Conservation (phyloP, 2,797 vertebrate genomes). For the Periparus ater region DNA sequence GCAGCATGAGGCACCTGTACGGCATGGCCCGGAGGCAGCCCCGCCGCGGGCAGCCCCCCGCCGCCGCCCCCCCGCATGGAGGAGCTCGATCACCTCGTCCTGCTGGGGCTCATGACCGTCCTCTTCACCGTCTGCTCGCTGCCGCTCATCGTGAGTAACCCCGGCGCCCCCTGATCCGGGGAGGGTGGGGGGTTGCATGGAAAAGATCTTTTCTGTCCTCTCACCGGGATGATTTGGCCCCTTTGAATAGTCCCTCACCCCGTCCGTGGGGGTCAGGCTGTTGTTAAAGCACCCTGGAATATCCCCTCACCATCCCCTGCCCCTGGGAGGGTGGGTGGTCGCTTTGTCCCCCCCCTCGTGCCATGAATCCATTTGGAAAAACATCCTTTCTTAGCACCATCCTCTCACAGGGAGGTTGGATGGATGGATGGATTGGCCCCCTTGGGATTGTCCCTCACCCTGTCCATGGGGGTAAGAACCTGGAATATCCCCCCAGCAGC, state of each 20-base stretch:
- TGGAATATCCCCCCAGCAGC: not conserved
- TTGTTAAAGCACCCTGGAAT: not conserved
- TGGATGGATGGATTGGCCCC: not conserved
- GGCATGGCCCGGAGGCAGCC: constrained; percentile 57
- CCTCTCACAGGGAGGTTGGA: not conserved
- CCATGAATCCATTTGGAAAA: not conserved
- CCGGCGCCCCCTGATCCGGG: fast-evolving
- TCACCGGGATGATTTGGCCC: not conserved
- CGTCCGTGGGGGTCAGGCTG: not conserved
- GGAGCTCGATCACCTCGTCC: constrained; percentile 89
- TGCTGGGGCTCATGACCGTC: constrained; percentile 89
- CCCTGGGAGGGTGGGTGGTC: fast-evolving
- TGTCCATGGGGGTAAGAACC: not conserved
- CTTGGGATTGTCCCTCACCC: not conserved
- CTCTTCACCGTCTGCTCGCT: constrained; percentile 90
- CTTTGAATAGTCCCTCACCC: fast-evolving
- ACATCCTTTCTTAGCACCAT: no score
- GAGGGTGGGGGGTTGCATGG: fast-evolving
- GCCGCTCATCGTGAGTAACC: constrained; percentile 88
- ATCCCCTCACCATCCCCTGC: not conserved
- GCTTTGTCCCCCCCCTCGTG: not conserved
- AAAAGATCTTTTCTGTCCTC: no score
- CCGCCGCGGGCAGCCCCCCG: not conserved
- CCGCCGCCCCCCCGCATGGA: constrained; percentile 68
- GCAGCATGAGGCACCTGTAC: constrained; percentile 78